These are phyloP conservation scores for Teleogryllus occipitalis DNA, from an alignment of 1,140 invertebrate species.

Conservation along the genomic window DNA sequence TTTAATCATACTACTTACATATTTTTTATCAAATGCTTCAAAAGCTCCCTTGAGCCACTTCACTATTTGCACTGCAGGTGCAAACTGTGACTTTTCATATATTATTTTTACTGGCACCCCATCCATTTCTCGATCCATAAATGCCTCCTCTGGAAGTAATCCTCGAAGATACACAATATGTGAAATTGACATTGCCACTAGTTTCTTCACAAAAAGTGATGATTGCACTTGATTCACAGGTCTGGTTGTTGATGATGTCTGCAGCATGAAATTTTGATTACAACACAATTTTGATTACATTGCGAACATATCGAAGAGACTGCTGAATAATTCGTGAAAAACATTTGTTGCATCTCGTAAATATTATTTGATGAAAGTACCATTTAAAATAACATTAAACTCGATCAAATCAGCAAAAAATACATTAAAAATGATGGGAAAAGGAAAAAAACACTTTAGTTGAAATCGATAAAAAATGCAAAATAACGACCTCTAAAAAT, in stretches of 20 bases:
- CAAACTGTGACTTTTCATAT: not conserved
- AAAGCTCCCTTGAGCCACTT: slow-evolving; percentile 12
- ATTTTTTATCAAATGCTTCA: slow-evolving; percentile 11
- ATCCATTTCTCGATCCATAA: slow-evolving; percentile 9
- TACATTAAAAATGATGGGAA: no score
- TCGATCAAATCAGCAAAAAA: no score
- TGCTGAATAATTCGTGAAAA: no score
- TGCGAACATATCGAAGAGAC: no score
- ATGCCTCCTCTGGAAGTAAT: slow-evolving; percentile 2
- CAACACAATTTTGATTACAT: no score
- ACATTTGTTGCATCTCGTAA: no score
- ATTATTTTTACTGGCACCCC: slow-evolving; percentile 6
- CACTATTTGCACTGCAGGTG: not conserved
- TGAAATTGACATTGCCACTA: slow-evolving; percentile 11
- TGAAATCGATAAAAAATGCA: no score
- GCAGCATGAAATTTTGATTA: not conserved
- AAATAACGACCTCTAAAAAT: no score
- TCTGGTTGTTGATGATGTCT: not conserved
- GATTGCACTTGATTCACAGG: not conserved
- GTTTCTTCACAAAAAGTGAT: slow-evolving; percentile 7
- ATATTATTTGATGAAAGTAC: no score
- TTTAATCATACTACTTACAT: slow-evolving; percentile 6
- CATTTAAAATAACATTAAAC: no score
- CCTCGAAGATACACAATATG: not conserved
- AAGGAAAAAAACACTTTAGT: no score